These are phyloP conservation scores for Sebastes hubbsi DNA, from an alignment of 2,797 vertebrate species.

Conservation along the genomic window DNA sequence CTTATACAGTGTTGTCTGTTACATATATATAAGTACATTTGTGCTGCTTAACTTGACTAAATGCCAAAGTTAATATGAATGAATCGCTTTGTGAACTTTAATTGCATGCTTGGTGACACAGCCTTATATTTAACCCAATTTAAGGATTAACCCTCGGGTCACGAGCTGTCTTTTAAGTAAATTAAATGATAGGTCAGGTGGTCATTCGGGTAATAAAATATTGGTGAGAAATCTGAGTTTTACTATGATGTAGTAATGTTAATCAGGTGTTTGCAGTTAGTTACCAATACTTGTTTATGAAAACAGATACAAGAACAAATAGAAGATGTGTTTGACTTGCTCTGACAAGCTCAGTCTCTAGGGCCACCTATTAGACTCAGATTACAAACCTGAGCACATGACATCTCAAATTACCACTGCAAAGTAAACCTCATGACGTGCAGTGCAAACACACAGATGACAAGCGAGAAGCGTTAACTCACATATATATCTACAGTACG, in stretches of 20 bases:
- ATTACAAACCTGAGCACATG: background rate
- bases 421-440: background rate
- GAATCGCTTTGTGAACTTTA: conserved; percentile 3
- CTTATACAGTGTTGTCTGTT: background rate
- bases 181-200: conserved; percentile 11
- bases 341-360: background rate
- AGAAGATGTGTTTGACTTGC: background rate
- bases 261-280: background rate
- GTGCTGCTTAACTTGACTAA: background rate
- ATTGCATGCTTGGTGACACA: conserved; percentile 44
- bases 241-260: background rate
- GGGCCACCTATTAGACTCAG: background rate
- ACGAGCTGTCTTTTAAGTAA: background rate
- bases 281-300: background rate
- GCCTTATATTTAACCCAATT: conserved; percentile 24
- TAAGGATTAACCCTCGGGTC: conserved; percentile 39
- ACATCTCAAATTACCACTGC: conserved; percentile 13
- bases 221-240: background rate
- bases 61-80: background rate
- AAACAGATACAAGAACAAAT: background rate
- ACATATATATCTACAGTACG: background rate
- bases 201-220: background rate
- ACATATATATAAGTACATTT: background rate
- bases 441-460: background rate
- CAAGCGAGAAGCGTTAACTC: background rate